Evolutionary conservation across 1,140 invertebrate genomes (phyloP).

Genomic region (Hydropsyche tenuis): DNA sequence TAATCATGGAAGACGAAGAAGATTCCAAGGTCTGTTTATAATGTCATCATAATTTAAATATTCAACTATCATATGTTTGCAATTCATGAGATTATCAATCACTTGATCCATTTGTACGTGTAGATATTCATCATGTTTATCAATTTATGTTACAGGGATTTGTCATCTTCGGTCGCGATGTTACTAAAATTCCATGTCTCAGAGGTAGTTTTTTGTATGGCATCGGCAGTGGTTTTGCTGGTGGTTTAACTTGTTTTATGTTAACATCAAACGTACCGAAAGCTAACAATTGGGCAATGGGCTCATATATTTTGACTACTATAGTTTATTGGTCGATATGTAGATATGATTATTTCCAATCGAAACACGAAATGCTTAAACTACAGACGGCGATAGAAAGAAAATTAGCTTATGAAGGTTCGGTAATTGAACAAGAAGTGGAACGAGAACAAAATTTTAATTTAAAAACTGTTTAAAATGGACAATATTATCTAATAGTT

Average conservation of each 20-base stretch:
- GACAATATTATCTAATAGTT: too few relatives aligned
- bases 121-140: too few relatives aligned
- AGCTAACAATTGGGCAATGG: conserved; percentile 62
- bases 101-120: background rate
- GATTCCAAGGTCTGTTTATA: background rate
- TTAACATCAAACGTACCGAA: conserved; percentile 63
- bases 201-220: conserved; percentile 64
- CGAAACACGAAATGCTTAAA: conserved; percentile 57
- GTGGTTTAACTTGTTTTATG: conserved; percentile 65
- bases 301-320: conserved; percentile 62
- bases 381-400: conserved; percentile 55
- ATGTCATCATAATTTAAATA: too few relatives aligned
- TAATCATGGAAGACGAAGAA: conserved; percentile 17
- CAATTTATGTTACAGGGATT: conserved; percentile 40
- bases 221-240: conserved; percentile 63
- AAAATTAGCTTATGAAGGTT: conserved; percentile 57
- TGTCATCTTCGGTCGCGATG: conserved; percentile 61
- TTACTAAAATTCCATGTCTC: conserved; percentile 65
- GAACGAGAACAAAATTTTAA: conserved; percentile 39
- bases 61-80: too few relatives aligned
- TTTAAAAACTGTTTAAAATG: conserved; percentile 46
- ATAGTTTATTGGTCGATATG: conserved; percentile 64
- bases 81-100: background rate
- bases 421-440: conserved; percentile 52
- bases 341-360: conserved; percentile 61